Percentiles rank a stretch among this genome's conserved stretches.
Conservation (phyloP, 2,113 vertebrate genomes). For the Sprattus sprattus region DNA sequence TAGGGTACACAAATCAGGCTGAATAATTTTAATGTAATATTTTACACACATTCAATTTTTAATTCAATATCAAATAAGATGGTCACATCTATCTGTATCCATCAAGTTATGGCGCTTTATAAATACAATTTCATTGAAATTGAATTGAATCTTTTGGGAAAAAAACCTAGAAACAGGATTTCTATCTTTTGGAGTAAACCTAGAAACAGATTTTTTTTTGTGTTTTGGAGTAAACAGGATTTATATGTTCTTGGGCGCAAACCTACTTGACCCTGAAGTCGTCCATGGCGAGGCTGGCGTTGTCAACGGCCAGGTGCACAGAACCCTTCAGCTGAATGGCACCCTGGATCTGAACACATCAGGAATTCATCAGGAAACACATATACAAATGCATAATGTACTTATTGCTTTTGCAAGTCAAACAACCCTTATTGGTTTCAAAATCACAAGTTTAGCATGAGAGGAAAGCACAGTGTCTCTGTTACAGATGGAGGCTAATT, state of each 20-base stretch:
- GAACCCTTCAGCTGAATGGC: constrained; percentile 62
- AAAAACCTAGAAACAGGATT: background rate
- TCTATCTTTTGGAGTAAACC: background rate
- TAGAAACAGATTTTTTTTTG: too few species aligned
- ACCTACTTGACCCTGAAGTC: constrained; percentile 78
- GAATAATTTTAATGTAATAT: too few species aligned
- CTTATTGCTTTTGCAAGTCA: background rate
- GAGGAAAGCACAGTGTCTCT: background rate
- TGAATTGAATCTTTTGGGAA: too few species aligned
- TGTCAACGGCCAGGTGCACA: constrained; percentile 70
- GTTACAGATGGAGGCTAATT: background rate
- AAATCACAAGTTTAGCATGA: too few species aligned
- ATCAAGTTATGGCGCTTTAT: too few species aligned
- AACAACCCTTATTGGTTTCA: too few species aligned
- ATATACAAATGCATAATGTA: background rate
- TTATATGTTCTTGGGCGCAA: too few species aligned
- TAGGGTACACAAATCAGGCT: too few species aligned
- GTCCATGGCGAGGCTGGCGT: constrained; percentile 71
- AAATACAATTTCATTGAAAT: too few species aligned
- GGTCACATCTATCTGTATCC: background rate
- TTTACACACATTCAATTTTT: too few species aligned
- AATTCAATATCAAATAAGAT: background rate
- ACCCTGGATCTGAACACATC: background rate
- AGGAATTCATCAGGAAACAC: too few species aligned
- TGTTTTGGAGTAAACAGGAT: too few species aligned